Base-by-base conservation (phyloP, 2,888 invertebrate species). In the Dynastes grantii region DNA sequence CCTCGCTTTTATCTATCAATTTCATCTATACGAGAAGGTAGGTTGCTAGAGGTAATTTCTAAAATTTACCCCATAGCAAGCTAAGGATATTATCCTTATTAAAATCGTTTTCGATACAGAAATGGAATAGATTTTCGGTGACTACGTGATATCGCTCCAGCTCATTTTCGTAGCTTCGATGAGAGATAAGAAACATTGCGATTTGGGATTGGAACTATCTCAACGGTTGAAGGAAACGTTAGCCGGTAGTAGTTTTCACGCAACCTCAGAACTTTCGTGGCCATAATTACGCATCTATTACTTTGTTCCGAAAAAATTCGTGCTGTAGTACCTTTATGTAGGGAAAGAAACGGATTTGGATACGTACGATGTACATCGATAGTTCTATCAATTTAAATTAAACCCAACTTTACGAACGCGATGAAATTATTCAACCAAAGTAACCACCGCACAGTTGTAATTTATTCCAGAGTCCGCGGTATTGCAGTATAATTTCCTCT, bases 171-270 rank as follows among this genome's bases (percentile, higher is more conserved):
- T 29, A 53, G 51, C 29, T 70, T 29, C 51, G 27, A 27, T n/a
- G 13, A 51, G 53, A 70, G 70, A 70, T 70, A 70, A 70, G 51
- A 70, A 53, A 45, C 53, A 53, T 29, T 64, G n/a, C 13, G 64
- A 53, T 51, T 70, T 29, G 53, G 29, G 13, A n/a, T 37, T 37
- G 45, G 45, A 29, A 53, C 53, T 16, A 70, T 53, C 70, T n/a
- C 51, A n/a, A 51, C 29, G 45, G 13, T n/a, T 13, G 53, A 70
- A 51, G 70, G 70, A 70, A 70, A 70, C 70, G 22, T 29, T 70
- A 70, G n/a, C 53, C 70, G 32, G 70, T 29, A 22, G 29, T 70
- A 70, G 70, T 70, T 70, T 70, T 70, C 70, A 70, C 70, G 70
- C 70, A 70, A 70, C 27, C 51, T 8, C 32, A 0, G 53, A 70